Conservation (phyloP, 2,888 invertebrate genomes). For the Lydus trimaculatus region DNA sequence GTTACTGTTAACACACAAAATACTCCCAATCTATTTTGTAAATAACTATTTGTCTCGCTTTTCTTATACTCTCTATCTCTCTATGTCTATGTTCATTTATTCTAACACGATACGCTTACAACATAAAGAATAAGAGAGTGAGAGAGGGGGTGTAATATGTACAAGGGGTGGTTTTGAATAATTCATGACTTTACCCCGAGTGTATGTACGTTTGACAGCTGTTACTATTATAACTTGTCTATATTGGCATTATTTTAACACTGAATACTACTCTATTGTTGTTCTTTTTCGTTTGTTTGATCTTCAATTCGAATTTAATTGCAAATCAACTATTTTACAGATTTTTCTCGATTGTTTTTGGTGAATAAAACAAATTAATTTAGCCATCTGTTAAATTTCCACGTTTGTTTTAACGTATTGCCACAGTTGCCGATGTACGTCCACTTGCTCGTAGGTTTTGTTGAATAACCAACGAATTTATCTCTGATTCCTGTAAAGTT, state of each 20-base stretch:
- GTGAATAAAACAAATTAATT: too few species aligned
- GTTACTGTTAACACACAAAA: conserved; percentile 12
- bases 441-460: too few species aligned
- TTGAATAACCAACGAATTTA: too few species aligned
- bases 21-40: conserved; percentile 41
- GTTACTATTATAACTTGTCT: conserved; percentile 48
- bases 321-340: conserved; percentile 45
- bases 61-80: conserved; percentile 25
- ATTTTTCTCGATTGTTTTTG: too few species aligned
- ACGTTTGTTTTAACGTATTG: too few species aligned
- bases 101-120: conserved; percentile 50
- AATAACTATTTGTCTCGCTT: conserved; percentile 33
- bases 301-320: conserved; percentile 11
- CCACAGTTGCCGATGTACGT: too few species aligned
- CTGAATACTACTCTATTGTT: conserved; percentile 15
- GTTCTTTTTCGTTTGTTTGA: background rate
- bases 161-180: conserved; percentile 52
- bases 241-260: conserved; percentile 47
- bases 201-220: conserved; percentile 46
- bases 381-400: too few species aligned
- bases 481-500: too few species aligned
- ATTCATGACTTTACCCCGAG: conserved; percentile 47
- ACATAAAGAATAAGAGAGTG: conserved; percentile 45
- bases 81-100: conserved; percentile 44
- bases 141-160: conserved; percentile 51